Conservation (phyloP, 2,888 invertebrate species). For the Lobophora halterata region DNA sequence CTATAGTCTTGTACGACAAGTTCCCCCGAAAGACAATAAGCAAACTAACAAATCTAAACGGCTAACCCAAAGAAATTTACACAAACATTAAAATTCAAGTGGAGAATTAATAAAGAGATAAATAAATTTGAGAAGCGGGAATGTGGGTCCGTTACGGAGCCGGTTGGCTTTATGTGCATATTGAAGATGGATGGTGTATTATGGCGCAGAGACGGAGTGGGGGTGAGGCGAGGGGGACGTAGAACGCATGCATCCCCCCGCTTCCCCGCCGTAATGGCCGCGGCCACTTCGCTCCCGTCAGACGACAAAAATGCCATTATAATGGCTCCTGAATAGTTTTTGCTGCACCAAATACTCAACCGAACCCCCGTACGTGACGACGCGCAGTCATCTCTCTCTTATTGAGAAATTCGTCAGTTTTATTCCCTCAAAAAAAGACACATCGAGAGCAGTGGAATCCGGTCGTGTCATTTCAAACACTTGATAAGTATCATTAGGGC, state of each 20-base stretch:
- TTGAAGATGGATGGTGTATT: constrained; percentile 76
- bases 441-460: constrained; percentile 69
- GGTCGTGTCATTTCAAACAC: constrained; percentile 81
- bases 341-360: constrained; percentile 76
- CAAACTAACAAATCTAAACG: constrained; percentile 23
- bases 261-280: constrained; percentile 69
- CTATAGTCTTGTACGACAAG: not conserved
- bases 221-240: constrained; percentile 32
- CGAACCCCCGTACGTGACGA: constrained; percentile 71
- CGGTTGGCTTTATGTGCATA: constrained; percentile 79
- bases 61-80: constrained; percentile 43
- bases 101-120: constrained; percentile 79
- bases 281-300: constrained; percentile 75
- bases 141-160: constrained; percentile 77
- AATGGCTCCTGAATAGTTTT: constrained; percentile 79
- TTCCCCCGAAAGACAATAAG: constrained; percentile 1
- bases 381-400: constrained; percentile 76
- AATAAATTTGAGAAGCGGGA: constrained; percentile 78
- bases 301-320: constrained; percentile 82
- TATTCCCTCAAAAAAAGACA: constrained; percentile 68
- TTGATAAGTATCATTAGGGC: constrained; percentile 75
- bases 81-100: constrained; percentile 71
- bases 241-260: constrained; percentile 46
- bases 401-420: constrained; percentile 81
- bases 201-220: constrained; percentile 44